These are phyloP conservation scores for Ruditapes philippinarum DNA, from an alignment of 1,140 invertebrate genomes.

Conservation along the genomic window DNA sequence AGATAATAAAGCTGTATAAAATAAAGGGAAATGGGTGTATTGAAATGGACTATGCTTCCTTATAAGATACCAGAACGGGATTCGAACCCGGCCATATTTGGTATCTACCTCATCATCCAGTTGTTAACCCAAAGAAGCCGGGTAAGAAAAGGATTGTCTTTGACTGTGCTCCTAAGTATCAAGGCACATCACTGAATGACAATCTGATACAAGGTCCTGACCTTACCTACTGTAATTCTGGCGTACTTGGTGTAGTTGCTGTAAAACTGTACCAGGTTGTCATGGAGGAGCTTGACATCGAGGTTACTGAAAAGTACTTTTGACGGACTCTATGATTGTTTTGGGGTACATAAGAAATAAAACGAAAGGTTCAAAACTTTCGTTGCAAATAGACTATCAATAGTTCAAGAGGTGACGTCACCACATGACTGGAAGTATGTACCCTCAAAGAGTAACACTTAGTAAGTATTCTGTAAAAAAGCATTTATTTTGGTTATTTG, in stretches of 20 bases:
- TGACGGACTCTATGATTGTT: conserved; percentile 69
- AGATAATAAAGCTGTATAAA: conserved; percentile 2
- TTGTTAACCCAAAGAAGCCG: too few relatives aligned
- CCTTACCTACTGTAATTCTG: neutral
- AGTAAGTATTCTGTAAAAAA: too few relatives aligned
- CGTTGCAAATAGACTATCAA: conserved; percentile 19
- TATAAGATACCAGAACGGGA: neutral
- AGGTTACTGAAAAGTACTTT: conserved; percentile 17
- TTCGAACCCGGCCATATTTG: neutral
- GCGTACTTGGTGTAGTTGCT: conserved; percentile 41
- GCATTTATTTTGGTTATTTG: too few relatives aligned
- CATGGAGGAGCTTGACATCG: conserved; percentile 36
- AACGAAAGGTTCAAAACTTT: conserved; percentile 22
- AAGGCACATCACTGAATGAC: conserved; percentile 77
- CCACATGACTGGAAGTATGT: conserved; percentile 26
- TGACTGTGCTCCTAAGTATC: too few relatives aligned
- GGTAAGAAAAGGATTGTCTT: too few relatives aligned
- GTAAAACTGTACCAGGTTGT: conserved; percentile 43
- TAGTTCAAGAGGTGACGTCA: conserved; percentile 35
- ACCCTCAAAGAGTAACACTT: neutral
- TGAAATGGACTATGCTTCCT: conserved; percentile 9
- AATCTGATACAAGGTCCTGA: conserved; percentile 43
- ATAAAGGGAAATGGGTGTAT: neutral
- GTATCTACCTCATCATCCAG: too few relatives aligned
- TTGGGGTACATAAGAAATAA: conserved; percentile 54